Evolutionary conservation across 2,797 vertebrate genomes (phyloP), one percentile per base, ranked within the genome.

Genomic region (Nannoperca obscura): DNA sequence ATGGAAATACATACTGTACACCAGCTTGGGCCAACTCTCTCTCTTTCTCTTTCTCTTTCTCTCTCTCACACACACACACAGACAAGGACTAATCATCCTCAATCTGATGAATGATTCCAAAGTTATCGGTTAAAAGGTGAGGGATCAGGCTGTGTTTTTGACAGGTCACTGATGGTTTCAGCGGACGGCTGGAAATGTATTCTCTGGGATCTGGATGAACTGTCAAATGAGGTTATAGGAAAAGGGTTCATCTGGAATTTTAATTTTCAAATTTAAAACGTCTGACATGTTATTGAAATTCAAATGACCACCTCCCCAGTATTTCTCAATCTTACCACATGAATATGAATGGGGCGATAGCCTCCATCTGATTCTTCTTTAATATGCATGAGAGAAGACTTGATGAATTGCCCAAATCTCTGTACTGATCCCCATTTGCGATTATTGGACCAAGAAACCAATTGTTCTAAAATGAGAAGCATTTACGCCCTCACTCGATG

Each of bases 381-480:
- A 85, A 79, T 89, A 91, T 92, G 91, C 91, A 92, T 91, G 88
- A 89, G 71, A 74, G 82, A 62, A 53, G 78, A 86, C 75, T 87
- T 92, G 90, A 93, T 92, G 88, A 91, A 94, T 93, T 80, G 79
- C 88, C 76, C 50, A 77, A 89, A 92, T 84, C 76, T 76, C 50
- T 90, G 90, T 91, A 81, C 87, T 71, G 82, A 90, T 88, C 76
- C 83, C 88, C 83, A 88, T 88, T 87, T 80, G 85, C 32, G 68
- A 88, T 85, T 89, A 91, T 79, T 73, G 60, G 76, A 88, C 85
- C 88, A 90, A 89, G 80, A 91, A 91, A 90, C 54, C 89, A 86
- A 91, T 92, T 93, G 91, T 91, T 82, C 86, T 32, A 46, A 91
- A 92, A 94, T 90, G 90, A 88, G 90, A 86, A 67, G 78, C 88